phyloP scores from a whole-genome alignment of 2,888 invertebrate species.

The Erebia aethiops region DNA sequence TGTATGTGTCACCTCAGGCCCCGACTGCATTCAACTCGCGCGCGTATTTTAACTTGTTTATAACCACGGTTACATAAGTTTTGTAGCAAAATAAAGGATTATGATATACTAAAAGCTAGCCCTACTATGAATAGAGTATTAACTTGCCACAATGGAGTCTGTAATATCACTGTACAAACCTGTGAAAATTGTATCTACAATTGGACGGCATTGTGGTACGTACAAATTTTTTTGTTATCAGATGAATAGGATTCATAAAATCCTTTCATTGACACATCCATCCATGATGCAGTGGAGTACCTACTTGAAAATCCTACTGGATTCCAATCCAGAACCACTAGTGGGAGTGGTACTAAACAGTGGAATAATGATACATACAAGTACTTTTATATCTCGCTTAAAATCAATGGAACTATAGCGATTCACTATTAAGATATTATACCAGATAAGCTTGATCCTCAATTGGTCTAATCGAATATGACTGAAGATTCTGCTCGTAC shows the following conservation, averaged over 20 bases:
- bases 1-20: too few relatives aligned
- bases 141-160: constrained; percentile 6
- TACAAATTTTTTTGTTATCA: constrained; percentile 3
- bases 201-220: constrained; percentile 2
- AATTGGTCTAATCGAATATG: neutral
- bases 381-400: too few relatives aligned
- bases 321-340: too few relatives aligned
- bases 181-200: constrained; percentile 14
- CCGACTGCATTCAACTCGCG: too few relatives aligned
- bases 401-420: too few relatives aligned
- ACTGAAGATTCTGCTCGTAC: neutral
- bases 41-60: too few relatives aligned
- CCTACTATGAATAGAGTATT: constrained; percentile 3
- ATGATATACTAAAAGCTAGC: neutral
- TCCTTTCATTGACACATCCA: neutral
- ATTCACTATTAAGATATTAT: too few relatives aligned
- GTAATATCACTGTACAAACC: constrained; percentile 5
- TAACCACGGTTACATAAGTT: neutral
- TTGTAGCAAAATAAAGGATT: neutral
- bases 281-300: too few relatives aligned
- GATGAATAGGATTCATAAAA: neutral
- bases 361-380: too few relatives aligned
- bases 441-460: constrained; percentile 1
- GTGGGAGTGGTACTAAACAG: too few relatives aligned
- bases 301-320: too few relatives aligned